Evolutionary conservation across 1,140 invertebrate genomes (phyloP), one percentile per base, ranked within the genome.

Genomic region (Prorops nasuta): DNA sequence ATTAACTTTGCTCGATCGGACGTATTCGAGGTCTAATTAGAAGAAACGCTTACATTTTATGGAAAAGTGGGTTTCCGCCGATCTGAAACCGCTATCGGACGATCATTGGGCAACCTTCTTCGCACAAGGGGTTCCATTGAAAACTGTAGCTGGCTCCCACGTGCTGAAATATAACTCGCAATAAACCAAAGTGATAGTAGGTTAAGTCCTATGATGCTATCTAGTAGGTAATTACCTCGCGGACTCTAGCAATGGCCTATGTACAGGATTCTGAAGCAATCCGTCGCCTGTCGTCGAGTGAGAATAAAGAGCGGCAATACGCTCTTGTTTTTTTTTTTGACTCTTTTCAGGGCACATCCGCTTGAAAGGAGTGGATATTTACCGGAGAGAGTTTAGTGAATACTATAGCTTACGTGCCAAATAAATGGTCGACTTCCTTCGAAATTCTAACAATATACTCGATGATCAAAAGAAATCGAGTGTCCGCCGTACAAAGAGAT

Each of bases 51-150:
- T 58, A 50, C 55, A 49, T 64, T 62, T 61, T 61, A 64, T 57
- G 70, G 68, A 74, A 72, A 76, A 72, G 70, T 73, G 60, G 71
- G 67, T 75, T 76, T 72, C 69, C 70, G 69, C 59, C 53, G 61
- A 74, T 71, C 59, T 51, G 66, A 67, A 64, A 58, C 54, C 47
- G 59, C 62, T 72, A 73, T 74, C 72, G 64, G 65, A 56, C 64
- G 60, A 76, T 77, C 72, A 75, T 77, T 76, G 72, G 63, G 69
- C 73, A 77, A 76, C 70, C 66, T 67, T 68, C 62, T 74, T 76
- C 69, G 63, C 64, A 70, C 66, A 68, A 52, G 46, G 49, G 60
- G 57, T 44, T 58, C 66, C 63, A 68, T 72, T 71, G 46, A 69
- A 66, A 71, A 64, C 54, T 35, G 49, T 61, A 63, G 60, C 57